These are phyloP conservation scores for Erpornis zantholeuca DNA, from an alignment of 2,113 vertebrate species.

Conservation along the genomic window DNA sequence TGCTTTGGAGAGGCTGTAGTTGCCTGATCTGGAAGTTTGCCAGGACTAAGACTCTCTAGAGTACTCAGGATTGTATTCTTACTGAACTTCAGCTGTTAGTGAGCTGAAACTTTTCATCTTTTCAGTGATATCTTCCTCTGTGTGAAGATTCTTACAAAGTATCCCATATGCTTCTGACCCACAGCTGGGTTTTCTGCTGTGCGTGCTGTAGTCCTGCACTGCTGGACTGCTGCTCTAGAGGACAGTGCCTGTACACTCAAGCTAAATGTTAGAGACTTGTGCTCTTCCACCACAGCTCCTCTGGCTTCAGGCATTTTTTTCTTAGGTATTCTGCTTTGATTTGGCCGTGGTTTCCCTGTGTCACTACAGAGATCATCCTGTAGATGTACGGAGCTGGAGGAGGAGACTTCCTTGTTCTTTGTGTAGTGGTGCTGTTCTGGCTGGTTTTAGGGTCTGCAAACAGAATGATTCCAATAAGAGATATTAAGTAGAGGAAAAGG, in stretches of 20 bases:
- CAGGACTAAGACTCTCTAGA: neutral
- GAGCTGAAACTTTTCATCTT: neutral
- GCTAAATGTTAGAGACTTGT: neutral
- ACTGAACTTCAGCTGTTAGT: neutral
- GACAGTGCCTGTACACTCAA: neutral
- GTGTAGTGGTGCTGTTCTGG: neutral
- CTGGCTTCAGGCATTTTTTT: neutral
- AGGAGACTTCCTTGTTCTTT: neutral
- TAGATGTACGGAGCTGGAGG: neutral
- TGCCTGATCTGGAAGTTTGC: neutral
- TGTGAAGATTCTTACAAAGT: neutral
- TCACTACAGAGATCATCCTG: neutral
- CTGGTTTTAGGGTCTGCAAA: neutral
- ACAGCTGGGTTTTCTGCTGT: neutral
- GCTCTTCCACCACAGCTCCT: neutral
- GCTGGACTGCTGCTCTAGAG: neutral
- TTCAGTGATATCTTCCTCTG: neutral
- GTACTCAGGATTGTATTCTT: neutral
- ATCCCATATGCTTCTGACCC: neutral
- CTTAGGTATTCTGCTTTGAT: neutral
- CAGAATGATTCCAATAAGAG: neutral
- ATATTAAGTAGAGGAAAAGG: neutral
- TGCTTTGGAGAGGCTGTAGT: neutral
- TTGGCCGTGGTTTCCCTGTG: neutral
- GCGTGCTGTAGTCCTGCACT: neutral